Conservation (phyloP, 2,113 vertebrate genomes). For the Macroglossus sobrinus region DNA sequence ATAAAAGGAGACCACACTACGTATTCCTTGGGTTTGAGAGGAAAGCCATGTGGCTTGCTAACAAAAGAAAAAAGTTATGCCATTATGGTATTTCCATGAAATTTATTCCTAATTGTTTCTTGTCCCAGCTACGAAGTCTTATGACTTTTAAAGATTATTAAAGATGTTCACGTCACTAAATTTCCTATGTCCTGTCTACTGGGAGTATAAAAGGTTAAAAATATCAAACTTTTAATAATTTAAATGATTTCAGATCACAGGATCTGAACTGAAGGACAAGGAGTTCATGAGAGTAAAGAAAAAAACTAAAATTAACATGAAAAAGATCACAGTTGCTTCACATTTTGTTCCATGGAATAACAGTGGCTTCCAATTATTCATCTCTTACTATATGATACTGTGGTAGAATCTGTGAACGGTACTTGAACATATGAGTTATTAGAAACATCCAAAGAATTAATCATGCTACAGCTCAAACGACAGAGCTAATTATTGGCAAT, state of each 20-base stretch:
- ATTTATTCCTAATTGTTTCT: constrained; percentile 66
- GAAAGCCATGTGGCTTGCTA: constrained; percentile 68
- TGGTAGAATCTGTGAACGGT: background rate
- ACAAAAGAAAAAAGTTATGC: constrained; percentile 73
- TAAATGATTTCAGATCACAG: constrained; percentile 47
- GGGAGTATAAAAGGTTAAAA: constrained; percentile 56
- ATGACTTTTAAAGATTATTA: constrained; percentile 69
- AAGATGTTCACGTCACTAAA: constrained; percentile 48
- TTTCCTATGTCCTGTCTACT: constrained; percentile 65
- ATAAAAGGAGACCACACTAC: constrained; percentile 68
- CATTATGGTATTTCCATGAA: constrained; percentile 76
- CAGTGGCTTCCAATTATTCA: background rate
- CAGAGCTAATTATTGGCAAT: background rate
- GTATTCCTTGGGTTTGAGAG: constrained; percentile 72
- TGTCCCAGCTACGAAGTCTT: constrained; percentile 22
- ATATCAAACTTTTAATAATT: constrained; percentile 10
- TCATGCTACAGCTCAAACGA: too few relatives aligned
- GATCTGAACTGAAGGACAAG: constrained; percentile 18
- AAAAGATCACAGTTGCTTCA: background rate
- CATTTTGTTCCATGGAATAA: background rate
- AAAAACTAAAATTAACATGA: background rate
- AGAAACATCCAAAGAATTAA: background rate
- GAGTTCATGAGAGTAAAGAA: background rate
- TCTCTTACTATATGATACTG: background rate
- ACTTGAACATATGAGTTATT: background rate